These are phyloP conservation scores for Myiopsitta monachus DNA, from an alignment of 2,113 vertebrate species.

Conservation along the genomic window DNA sequence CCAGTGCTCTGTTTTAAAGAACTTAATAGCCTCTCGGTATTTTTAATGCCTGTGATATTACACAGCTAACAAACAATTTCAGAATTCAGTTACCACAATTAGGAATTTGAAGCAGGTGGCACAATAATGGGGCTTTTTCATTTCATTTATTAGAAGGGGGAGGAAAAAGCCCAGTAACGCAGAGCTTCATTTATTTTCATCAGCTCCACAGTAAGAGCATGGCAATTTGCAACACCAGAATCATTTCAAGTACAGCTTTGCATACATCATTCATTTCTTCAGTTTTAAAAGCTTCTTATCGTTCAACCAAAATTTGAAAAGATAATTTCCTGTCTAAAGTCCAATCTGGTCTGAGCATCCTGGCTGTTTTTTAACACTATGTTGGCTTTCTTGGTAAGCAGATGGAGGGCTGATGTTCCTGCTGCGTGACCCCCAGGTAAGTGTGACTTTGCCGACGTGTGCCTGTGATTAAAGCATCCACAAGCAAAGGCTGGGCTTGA, in stretches of 20 bases:
- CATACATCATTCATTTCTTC: constrained; percentile 67
- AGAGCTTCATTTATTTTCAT: constrained; percentile 81
- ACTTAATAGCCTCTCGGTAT: constrained; percentile 66
- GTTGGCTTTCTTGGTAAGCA: constrained; percentile 42
- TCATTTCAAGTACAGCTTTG: constrained; percentile 78
- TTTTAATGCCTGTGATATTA: constrained; percentile 75
- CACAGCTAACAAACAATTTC: constrained; percentile 80
- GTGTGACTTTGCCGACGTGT: not conserved
- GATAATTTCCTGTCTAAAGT: constrained; percentile 62
- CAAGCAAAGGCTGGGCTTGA: not conserved
- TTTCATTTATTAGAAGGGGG: constrained; percentile 76
- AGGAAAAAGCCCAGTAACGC: constrained; percentile 55
- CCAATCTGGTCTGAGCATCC: constrained; percentile 57
- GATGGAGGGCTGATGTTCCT: not conserved
- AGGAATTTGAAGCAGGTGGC: constrained; percentile 85
- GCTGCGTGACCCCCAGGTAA: constrained; percentile 43
- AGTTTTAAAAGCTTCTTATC: constrained; percentile 77
- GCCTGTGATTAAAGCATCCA: not conserved
- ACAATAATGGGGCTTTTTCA: constrained; percentile 80
- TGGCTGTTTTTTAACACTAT: constrained; percentile 57
- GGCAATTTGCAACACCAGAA: constrained; percentile 79
- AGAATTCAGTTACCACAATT: constrained; percentile 84
- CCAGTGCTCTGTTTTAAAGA: constrained; percentile 61
- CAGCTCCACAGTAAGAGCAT: constrained; percentile 76
- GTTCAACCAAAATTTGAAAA: constrained; percentile 65